Conservation (phyloP, 2,113 vertebrate species). For the Sterrhoptilus dennistouni region DNA sequence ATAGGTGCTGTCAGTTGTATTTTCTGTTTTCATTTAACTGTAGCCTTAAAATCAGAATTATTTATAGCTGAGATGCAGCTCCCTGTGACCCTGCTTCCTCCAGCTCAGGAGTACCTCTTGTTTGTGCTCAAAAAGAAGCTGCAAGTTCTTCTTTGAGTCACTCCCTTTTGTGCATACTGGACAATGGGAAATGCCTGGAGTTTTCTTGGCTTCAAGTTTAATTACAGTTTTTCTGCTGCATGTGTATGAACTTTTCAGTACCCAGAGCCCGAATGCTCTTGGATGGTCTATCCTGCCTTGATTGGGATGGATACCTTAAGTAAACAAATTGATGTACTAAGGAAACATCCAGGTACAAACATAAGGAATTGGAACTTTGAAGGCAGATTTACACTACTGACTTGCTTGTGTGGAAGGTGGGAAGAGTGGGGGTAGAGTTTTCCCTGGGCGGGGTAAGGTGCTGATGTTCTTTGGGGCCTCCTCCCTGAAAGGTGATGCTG, state of each 20-base stretch:
- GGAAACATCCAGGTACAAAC: not conserved
- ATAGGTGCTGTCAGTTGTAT: slow-evolving; percentile 36
- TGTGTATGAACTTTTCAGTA: not conserved
- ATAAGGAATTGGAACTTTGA: not conserved
- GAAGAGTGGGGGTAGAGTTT: not conserved
- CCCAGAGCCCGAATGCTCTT: not conserved
- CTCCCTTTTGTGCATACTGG: not conserved
- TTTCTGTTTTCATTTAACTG: slow-evolving; percentile 50
- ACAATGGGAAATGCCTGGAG: not conserved
- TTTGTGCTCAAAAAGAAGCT: not conserved
- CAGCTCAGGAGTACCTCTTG: not conserved
- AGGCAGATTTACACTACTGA: not conserved
- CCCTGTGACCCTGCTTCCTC: not conserved
- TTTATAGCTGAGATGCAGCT: not conserved
- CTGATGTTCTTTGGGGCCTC: not conserved
- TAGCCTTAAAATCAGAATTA: slow-evolving; percentile 44
- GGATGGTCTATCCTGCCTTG: not conserved
- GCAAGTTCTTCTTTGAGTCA: not conserved
- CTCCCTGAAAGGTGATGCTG: not conserved
- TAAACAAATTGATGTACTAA: not conserved
- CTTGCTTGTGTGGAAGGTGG: not conserved
- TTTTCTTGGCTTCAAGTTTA: not conserved
- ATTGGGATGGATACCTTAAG: not conserved
- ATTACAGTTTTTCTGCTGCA: not conserved
- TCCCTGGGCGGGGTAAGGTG: no score